A percentile compares a stretch with the other conserved stretches of the same genome.
Conservation (phyloP, 2,888 invertebrate species). For the Hydroisotoma schaefferi region DNA sequence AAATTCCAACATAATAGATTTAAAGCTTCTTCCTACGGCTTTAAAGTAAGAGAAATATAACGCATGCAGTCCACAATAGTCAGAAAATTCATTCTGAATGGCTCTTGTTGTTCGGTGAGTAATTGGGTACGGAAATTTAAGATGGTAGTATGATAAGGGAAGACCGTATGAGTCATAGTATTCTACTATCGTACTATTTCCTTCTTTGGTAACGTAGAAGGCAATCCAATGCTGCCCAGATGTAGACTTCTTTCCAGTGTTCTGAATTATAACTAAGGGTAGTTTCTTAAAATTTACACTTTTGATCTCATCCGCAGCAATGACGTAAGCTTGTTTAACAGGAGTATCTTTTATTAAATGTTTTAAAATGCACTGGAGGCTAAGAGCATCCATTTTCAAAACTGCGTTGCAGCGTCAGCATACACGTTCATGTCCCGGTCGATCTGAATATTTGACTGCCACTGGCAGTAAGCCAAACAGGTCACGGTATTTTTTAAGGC, state of each 20-base stretch:
- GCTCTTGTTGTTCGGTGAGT: background rate
- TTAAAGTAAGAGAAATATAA: background rate
- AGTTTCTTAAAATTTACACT: background rate
- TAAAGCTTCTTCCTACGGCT: background rate
- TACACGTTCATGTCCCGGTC: too few species aligned
- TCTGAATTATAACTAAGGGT: background rate
- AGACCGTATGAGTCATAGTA: background rate
- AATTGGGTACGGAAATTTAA: background rate
- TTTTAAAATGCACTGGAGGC: background rate
- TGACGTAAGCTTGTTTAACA: background rate
- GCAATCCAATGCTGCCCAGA: background rate
- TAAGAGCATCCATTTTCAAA: background rate
- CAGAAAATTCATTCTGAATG: background rate
- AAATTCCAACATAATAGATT: background rate
- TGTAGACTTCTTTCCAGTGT: background rate
- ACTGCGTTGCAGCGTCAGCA: too few species aligned
- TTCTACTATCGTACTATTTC: background rate
- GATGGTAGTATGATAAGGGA: background rate
- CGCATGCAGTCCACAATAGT: background rate
- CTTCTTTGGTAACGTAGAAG: background rate
- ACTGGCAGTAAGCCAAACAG: background rate
- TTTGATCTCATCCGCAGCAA: background rate
- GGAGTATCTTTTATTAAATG: background rate
- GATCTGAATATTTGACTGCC: too few species aligned
- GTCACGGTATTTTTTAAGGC: background rate